These are phyloP conservation scores for Serripes groenlandicus DNA, from an alignment of 2,888 invertebrate species.

Conservation along the genomic window DNA sequence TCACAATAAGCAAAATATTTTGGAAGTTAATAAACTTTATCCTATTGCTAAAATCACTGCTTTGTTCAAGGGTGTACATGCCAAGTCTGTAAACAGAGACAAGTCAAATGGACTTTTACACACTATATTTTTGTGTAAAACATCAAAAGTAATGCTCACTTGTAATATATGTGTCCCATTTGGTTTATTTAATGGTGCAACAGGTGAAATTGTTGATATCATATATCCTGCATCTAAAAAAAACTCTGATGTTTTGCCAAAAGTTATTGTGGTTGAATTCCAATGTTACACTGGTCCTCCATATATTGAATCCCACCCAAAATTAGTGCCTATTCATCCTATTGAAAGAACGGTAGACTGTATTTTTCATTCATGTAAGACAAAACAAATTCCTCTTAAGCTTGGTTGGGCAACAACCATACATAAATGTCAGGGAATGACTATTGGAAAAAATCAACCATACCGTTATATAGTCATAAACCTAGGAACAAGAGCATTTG, in stretches of 20 bases:
- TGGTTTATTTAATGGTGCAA: constrained; percentile 66
- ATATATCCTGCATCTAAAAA: constrained; percentile 25
- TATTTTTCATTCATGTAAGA: constrained; percentile 66
- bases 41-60: constrained; percentile 58
- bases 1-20: constrained; percentile 45
- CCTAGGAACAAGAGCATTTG: constrained; percentile 60
- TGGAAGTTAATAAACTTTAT: constrained; percentile 27
- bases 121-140: constrained; percentile 8
- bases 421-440: constrained; percentile 67
- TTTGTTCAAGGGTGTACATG: constrained; percentile 20
- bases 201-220: constrained; percentile 59
- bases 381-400: constrained; percentile 62
- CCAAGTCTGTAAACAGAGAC: constrained; percentile 35
- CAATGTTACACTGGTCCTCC: constrained; percentile 65
- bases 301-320: constrained; percentile 48
- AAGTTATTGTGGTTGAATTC: constrained; percentile 61
- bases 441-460: constrained; percentile 57
- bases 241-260: constrained; percentile 6
- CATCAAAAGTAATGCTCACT: constrained; percentile 58
- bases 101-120: constrained; percentile 18
- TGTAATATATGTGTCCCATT: constrained; percentile 52
- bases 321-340: constrained; percentile 65
- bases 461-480: constrained; percentile 65
- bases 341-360: constrained; percentile 49
- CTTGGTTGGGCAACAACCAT: constrained; percentile 68